Conservation (phyloP, 2,797 vertebrate genomes). For the Hippocampus kuda region DNA sequence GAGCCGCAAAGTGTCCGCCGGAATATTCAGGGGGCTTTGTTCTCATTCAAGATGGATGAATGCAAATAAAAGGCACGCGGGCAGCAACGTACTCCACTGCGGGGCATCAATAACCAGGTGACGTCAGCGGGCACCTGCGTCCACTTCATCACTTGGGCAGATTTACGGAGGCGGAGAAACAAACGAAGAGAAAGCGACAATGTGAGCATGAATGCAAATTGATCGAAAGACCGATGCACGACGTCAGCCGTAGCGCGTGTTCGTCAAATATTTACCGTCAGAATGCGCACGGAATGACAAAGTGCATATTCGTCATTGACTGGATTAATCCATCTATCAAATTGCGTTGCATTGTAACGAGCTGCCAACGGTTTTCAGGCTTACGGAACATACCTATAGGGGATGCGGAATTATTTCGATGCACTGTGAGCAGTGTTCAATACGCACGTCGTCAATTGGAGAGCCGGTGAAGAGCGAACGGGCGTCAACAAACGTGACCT, state of each 20-base stretch:
- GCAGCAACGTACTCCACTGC: conserved; percentile 44
- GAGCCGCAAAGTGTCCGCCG: not conserved
- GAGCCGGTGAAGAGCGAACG: not conserved
- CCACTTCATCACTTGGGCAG: conserved; percentile 61
- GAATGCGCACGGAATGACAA: not conserved
- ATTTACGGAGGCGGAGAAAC: conserved; percentile 53
- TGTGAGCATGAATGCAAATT: not conserved
- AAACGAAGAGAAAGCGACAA: too few relatives aligned
- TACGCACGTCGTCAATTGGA: not conserved
- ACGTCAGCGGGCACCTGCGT: conserved; percentile 62
- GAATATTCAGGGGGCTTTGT: conserved; percentile 17
- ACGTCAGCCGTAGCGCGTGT: too few relatives aligned
- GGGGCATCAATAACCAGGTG: conserved; percentile 51
- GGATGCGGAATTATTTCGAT: not conserved
- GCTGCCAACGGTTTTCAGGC: conserved; percentile 4
- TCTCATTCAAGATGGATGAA: conserved; percentile 30
- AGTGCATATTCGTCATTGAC: conserved; percentile 23
- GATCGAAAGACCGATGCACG: too few relatives aligned
- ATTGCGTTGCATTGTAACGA: not conserved
- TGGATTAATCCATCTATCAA: conserved; percentile 17
- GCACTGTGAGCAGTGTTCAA: not conserved
- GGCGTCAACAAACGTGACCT: conserved; percentile 14
- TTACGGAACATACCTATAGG: too few relatives aligned
- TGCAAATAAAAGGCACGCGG: conserved; percentile 46
- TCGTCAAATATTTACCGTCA: too few relatives aligned